Base-by-base conservation (phyloP, 2,888 invertebrate species). In the Mythimna loreyi region DNA sequence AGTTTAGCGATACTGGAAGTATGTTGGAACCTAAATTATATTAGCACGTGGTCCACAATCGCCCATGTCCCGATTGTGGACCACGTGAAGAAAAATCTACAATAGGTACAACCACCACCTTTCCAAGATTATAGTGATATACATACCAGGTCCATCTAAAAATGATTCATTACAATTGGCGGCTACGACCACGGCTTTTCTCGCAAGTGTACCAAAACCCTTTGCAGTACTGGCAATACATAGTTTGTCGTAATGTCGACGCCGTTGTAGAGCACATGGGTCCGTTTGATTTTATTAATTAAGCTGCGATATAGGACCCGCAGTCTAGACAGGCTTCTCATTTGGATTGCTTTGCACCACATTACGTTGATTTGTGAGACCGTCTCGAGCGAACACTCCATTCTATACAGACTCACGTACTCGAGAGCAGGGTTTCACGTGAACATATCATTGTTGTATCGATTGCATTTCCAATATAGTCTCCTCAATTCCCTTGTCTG, bases 301-400 rank as follows among this genome's bases (percentile, higher is more conserved):
- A 89, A 84, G 76, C 82, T 62, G 72, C 71, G 63, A 76, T 73
- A 72, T 79, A 74, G 80, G 76, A 71, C 71, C 62, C 77, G 65
- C 74, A 85, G 87, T 88, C 89, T 89, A 90, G 90, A 90, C 90
- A 71, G 77, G 73, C 80, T 81, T 82, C 85, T 86, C 84, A 80
- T 86, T 85, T 80, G 80, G 84, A 88, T 88, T 86, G 87, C 87
- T 85, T 86, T 86, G 85, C 81, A 85, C 82, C 86, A 87, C 83
- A 88, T 90, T 87, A 90, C 89, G 90, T 92, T 91, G 91, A 92
- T 92, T 90, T 90, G 89, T 90, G 87, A 88, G 74, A 86, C 83
- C 87, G 87, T 85, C 85, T 85, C 80, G 57, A 71, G 58, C 78
- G 66, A 67, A 58, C 74, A 68, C 72, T 16, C 28, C 28, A 30